phyloP scores from a whole-genome alignment of 2,888 invertebrate genomes.

The Allacma fusca region DNA sequence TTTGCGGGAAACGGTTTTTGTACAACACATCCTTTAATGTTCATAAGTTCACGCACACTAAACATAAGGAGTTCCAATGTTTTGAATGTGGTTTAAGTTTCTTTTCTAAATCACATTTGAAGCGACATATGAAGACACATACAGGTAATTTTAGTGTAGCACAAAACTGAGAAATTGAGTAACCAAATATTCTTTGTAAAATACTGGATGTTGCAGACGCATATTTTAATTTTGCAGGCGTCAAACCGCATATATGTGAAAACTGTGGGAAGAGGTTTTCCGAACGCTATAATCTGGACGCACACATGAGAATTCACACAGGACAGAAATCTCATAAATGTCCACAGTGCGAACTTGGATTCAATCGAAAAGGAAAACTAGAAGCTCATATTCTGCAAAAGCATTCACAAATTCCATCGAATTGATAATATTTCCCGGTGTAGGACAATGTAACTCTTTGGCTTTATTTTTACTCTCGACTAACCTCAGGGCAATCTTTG shows the following conservation, averaged over 20 bases:
- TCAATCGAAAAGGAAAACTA: conserved; percentile 62
- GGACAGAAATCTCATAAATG: conserved; percentile 70
- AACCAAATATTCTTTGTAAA: no score
- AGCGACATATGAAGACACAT: conserved; percentile 74
- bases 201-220: no score
- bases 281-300: conserved; percentile 67
- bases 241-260: conserved; percentile 63
- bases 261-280: conserved; percentile 69
- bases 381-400: conserved; percentile 62
- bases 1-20: conserved; percentile 73
- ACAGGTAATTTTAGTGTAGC: conserved; percentile 63
- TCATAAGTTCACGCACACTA: conserved; percentile 74
- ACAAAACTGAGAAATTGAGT: neutral
- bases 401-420: conserved; percentile 29
- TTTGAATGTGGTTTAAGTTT: conserved; percentile 71
- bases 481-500: no score
- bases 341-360: conserved; percentile 65
- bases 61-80: conserved; percentile 71
- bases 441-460: no score
- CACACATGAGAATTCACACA: conserved; percentile 68
- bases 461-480: no score
- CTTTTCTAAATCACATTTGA: conserved; percentile 73
- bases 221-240: conserved; percentile 67
- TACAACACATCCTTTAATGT: conserved; percentile 77
- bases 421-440: neutral